Base-by-base conservation (phyloP, 2,888 invertebrate species). In the Hofmannophila pseudospretella region DNA sequence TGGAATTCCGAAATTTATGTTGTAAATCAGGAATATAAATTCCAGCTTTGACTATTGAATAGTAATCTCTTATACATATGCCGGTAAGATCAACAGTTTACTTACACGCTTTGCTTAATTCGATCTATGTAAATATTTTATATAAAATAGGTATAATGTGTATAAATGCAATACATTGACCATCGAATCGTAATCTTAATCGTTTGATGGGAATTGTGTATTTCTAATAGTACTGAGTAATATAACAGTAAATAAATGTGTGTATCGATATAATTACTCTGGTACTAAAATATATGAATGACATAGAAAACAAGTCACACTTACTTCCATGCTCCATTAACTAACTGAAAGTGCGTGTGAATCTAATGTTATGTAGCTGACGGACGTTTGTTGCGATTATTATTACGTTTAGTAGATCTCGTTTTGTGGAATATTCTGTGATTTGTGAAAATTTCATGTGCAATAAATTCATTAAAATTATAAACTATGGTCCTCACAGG, bases 381-480 rank as follows among this genome's bases (percentile, higher is more conserved):
- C 16, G 36, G 14, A 26, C 25, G 16, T 32, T 42, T 27, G 34
- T 32, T 39, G 35, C 32, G 28, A 10, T 32, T 39, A 26, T 35
- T 32, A 11, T 54, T 47, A 48, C 41, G 39, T 43, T 48, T 48
- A 41, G 45, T 55, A 58, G 73, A 78, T 77, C 71, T 78, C 74
- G 67, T 60, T 65, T 59, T 63, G 64, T 59, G 65, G 60, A 70
- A 66, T 54, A 49, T 63, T 62, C 79, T 81, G 81, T 81, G 81
- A 81, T 81, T 61, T 63, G 44, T 51, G 39, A 50, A 71, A 76
- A 73, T 59, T 59, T 60, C 49, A 60, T 69, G 81, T 81, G 80
- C 79, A 80, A 81, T 81, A 80, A 65, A 62, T 48, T 45, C 41
- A 42, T 36, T 44, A 45, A 36, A 38, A 46, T 41, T 41, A 41